Percentiles rank a stretch among this genome's conserved stretches.
These are phyloP conservation scores for Eupeodes corollae DNA, from an alignment of 1,140 invertebrate genomes.

Conservation along the genomic window DNA sequence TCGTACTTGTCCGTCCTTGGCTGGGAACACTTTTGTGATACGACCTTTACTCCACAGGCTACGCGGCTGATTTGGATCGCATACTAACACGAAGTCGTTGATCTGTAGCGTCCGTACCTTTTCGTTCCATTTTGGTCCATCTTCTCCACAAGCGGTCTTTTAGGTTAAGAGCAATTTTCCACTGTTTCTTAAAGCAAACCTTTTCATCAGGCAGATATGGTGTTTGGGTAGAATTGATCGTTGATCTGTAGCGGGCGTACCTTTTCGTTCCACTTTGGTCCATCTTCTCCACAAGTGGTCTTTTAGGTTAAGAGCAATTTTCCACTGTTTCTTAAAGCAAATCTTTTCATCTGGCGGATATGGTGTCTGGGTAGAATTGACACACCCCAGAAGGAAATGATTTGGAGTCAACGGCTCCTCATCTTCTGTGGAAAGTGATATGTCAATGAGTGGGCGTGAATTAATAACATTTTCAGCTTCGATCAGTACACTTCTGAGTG, in stretches of 20 bases:
- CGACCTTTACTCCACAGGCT: conserved; percentile 11
- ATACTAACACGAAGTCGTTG: conserved; percentile 19
- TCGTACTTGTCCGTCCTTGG: conserved; percentile 9
- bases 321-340: conserved; percentile 12
- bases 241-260: conserved; percentile 9
- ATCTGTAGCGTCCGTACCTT: conserved; percentile 9
- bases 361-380: conserved; percentile 6
- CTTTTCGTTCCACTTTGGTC: conserved; percentile 19
- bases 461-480: conserved; percentile 25
- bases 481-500: conserved; percentile 9
- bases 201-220: conserved; percentile 2
- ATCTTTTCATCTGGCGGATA: conserved; percentile 2
- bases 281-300: conserved; percentile 20
- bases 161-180: conserved; percentile 14
- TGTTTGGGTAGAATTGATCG: conserved; percentile 11
- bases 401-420: conserved; percentile 22
- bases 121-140: conserved; percentile 21
- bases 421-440: conserved; percentile 15
- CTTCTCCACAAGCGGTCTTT: conserved; percentile 18
- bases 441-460: conserved; percentile 22
- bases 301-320: conserved; percentile 12
- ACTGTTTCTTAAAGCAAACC: conserved; percentile 8
- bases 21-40: conserved; percentile 6
- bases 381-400: conserved; percentile 16
- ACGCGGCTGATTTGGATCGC: conserved; percentile 11